Percentiles rank a stretch among this genome's conserved stretches.
Evolutionary conservation across 2,113 vertebrate species (phyloP).

Genomic region (Actinemys pallida): DNA sequence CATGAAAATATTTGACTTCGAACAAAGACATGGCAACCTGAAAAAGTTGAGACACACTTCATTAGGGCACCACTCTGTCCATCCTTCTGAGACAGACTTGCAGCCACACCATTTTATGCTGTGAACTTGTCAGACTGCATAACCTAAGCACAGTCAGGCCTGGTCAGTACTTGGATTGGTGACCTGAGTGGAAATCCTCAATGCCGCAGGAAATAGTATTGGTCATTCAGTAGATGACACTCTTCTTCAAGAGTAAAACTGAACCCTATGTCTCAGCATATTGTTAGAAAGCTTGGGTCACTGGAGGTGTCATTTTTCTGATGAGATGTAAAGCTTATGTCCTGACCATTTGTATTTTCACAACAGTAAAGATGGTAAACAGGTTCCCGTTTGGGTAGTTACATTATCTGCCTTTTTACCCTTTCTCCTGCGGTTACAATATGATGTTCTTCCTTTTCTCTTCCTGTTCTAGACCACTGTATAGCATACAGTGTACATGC

Average conservation of each 20-base stretch:
- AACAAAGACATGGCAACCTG: not conserved
- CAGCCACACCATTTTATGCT: not conserved
- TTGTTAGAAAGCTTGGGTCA: not conserved
- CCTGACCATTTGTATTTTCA: slow-evolving; percentile 5
- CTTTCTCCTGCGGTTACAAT: not conserved
- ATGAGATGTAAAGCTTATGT: not conserved
- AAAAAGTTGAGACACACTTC: not conserved
- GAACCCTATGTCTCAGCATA: not conserved
- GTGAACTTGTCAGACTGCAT: not conserved
- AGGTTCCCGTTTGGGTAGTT: not conserved
- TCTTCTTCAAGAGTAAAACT: not conserved
- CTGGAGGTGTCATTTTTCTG: not conserved
- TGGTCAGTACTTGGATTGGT: not conserved
- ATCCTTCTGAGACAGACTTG: not conserved
- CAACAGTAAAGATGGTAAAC: not conserved
- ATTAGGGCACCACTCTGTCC: not conserved
- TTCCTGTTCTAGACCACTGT: not conserved
- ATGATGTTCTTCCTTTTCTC: not conserved
- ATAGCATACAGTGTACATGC: not conserved
- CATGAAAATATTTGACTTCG: not conserved
- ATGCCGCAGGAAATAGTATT: not conserved
- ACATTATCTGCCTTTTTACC: not conserved
- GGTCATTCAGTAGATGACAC: not conserved
- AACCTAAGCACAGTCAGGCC: not conserved
- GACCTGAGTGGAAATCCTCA: not conserved